phyloP scores from a whole-genome alignment of 2,888 invertebrate species.

The Eurytoma californica region DNA sequence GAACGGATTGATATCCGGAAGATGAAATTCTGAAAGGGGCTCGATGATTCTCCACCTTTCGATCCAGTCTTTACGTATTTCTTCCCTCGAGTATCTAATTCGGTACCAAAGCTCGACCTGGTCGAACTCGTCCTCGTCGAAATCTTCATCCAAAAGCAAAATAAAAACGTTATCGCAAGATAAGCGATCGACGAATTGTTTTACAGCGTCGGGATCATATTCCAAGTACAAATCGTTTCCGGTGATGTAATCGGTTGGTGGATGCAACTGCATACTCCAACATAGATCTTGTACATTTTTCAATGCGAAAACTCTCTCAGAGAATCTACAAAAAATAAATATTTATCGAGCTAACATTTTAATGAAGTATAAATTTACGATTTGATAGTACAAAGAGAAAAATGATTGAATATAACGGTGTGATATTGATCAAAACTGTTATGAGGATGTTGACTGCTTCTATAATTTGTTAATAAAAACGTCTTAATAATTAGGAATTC shows the following conservation, averaged over 20 bases:
- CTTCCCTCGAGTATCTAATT: conserved; percentile 83
- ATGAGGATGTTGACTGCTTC: too few relatives aligned
- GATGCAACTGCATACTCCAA: conserved; percentile 87
- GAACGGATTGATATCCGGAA: conserved; percentile 85
- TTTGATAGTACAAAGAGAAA: background rate
- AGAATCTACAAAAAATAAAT: conserved; percentile 78
- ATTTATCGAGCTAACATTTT: too few relatives aligned
- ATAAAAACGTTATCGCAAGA: conserved; percentile 82
- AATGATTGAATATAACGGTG: background rate
- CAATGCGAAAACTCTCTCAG: conserved; percentile 82
- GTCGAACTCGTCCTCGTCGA: conserved; percentile 69
- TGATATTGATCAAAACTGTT: too few relatives aligned
- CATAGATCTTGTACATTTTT: conserved; percentile 87
- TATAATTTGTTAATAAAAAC: too few relatives aligned
- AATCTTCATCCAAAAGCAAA: conserved; percentile 81
- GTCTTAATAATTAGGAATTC: background rate
- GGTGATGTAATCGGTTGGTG: conserved; percentile 86
- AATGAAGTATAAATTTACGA: too few relatives aligned
- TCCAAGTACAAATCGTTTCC: conserved; percentile 85
- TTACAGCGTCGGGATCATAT: conserved; percentile 83
- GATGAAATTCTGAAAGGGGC: conserved; percentile 78
- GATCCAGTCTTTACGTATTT: conserved; percentile 81
- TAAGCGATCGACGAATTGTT: conserved; percentile 79
- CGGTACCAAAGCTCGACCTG: conserved; percentile 90
- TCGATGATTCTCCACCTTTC: conserved; percentile 79